Evolutionary conservation across 2,888 invertebrate genomes (phyloP), one percentile per base, ranked within the genome.

Genomic region (Amphiduros pacificus): DNA sequence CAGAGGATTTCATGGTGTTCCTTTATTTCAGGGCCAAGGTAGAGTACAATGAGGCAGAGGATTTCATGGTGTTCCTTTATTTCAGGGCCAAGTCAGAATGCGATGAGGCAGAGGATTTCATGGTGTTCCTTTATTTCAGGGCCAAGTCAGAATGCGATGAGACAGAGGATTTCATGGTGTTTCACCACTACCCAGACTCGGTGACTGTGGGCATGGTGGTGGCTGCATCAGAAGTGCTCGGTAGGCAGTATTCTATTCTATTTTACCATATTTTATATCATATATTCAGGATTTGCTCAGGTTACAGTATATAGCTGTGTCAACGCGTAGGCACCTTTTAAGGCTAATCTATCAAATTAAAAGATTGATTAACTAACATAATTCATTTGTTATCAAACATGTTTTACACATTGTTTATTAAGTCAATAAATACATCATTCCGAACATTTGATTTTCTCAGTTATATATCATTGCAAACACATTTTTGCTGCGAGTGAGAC

Each of bases 131-230:
- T 36, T 36, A 36, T 54, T 24, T 14, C 51, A 62, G 55, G 50
- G 55, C 40, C 22, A 48, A 55, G 32, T 20, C 60, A n/a, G 66
- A 57, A 2, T 41, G 29, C 1, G 67, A 68, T 48, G 61, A 63
- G 1, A 31, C 40, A 2, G 58, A 61, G 4, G 54, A 69, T 50
- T 69, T 69, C 44, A 48, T 69, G 60, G 58, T 61, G 11, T 69
- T 69, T 52, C 63, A 69, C 36, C 28, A 31, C 14, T 75, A 75
- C 56, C 62, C 54, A 22, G 75, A 75, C 56, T 63, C 59, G 20
- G 40, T 67, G 17, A 68, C 71, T 9, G 52, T 72, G 28, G 57
- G 65, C 48, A 58, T 75, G 29, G 59, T 76, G 20, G 67, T 44
- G 5, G 59, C 71, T 2, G 64, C 68, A 22, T 61, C 63, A 26